Conservation (phyloP, 1,140 invertebrate genomes). For the Drosophila virilis region DNA sequence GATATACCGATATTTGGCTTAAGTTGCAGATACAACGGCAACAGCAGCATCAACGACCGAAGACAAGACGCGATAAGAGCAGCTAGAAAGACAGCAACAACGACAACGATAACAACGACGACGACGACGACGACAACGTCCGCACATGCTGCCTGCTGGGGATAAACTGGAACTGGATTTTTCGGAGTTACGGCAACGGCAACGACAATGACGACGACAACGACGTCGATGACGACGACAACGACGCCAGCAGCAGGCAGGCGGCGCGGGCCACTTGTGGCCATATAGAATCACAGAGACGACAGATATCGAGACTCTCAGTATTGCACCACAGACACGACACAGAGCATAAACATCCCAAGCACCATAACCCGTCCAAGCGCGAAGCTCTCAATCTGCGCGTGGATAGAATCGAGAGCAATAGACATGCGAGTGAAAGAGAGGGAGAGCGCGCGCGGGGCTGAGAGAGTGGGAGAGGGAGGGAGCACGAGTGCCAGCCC, state of each 20-base stretch:
- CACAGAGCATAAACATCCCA: constrained; percentile 41
- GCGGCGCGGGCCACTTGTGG: constrained; percentile 44
- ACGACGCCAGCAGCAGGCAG: constrained; percentile 11
- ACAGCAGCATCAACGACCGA: constrained; percentile 6
- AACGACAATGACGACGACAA: not conserved
- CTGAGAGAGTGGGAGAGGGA: not conserved
- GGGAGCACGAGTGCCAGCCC: not conserved
- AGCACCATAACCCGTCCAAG: constrained; percentile 51
- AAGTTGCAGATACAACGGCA: constrained; percentile 3
- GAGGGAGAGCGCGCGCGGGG: not conserved
- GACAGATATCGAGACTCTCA: constrained; percentile 60
- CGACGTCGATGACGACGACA: not conserved
- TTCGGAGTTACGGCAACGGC: constrained; percentile 73
- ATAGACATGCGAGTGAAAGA: not conserved
- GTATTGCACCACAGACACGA: constrained; percentile 47
- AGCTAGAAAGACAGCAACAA: constrained; percentile 12
- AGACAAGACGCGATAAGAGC: constrained; percentile 22
- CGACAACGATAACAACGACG: constrained; percentile 31
- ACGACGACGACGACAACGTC: constrained; percentile 72
- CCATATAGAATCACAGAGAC: constrained; percentile 73
- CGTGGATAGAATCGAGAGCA: constrained; percentile 27
- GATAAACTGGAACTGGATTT: constrained; percentile 84
- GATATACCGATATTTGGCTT: not conserved
- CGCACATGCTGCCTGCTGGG: constrained; percentile 83
- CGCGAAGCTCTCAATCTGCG: constrained; percentile 46